These are phyloP conservation scores for Spheniscus humboldti DNA, from an alignment of 2,797 vertebrate species.

Conservation along the genomic window DNA sequence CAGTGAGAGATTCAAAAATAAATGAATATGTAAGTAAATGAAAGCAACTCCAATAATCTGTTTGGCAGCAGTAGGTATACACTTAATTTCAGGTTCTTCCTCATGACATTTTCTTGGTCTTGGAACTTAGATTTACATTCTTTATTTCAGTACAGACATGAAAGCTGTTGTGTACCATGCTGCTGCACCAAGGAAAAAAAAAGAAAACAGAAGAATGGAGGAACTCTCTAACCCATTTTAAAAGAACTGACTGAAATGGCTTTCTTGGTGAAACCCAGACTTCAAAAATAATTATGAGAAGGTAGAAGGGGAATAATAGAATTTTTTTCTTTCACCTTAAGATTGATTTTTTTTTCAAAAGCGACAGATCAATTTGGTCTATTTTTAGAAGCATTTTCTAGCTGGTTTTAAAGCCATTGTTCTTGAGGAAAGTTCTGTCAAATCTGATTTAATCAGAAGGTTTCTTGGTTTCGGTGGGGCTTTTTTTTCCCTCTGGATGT, in stretches of 20 bases:
- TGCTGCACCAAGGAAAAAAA: background rate
- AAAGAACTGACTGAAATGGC: background rate
- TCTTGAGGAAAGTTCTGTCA: background rate
- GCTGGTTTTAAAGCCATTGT: background rate
- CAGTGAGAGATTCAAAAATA: background rate
- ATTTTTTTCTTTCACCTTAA: background rate
- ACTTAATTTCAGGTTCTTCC: background rate
- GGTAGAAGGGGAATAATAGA: background rate
- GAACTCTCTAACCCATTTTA: background rate
- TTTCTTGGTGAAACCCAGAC: background rate
- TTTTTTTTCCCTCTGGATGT: background rate
- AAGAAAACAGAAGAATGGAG: background rate
- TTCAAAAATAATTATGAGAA: conserved; percentile 1
- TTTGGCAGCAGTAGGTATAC: background rate
- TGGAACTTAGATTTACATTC: background rate
- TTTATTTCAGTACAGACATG: background rate
- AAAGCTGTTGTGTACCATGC: background rate
- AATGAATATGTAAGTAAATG: background rate
- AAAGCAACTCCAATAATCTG: background rate
- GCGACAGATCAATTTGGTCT: background rate
- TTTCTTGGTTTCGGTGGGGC: background rate
- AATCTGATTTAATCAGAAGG: background rate
- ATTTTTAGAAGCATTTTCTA: background rate
- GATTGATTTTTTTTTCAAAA: background rate
- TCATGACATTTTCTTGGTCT: background rate